Evolutionary conservation across 2,888 invertebrate genomes (phyloP), one percentile per base, ranked within the genome.

Genomic region (Dioctria rufipes): DNA sequence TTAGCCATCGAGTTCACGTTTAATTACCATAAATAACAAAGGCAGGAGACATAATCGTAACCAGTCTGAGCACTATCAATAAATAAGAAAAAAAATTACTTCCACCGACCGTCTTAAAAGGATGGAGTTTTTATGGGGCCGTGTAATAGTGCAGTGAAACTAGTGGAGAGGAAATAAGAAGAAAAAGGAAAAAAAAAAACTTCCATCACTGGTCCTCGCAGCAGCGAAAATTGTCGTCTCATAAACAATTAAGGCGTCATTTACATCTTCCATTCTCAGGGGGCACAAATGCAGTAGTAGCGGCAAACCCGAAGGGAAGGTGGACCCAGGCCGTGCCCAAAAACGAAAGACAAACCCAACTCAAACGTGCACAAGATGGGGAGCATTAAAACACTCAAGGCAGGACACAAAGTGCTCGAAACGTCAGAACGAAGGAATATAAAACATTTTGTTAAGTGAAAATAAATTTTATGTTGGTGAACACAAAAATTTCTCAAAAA

Each of bases 381-480:
- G 77, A 77, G 77, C 63, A 63, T 77, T 77, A 77, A 77, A 77
- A 58, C 61, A 77, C 77, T 77, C 77, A 77, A 77, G 77, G 77
- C 77, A 77, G 77, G 63, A 63, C 77, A 77, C 63, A 77, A 77
- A 77, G 77, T 67, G 37, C 67, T 79, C 40, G 11, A 49, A 75
- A 69, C 71, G 67, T 71, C 61, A 80, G 63, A 37, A 71, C 71
- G 63, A 80, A 75, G 71, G 80, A 80, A 80, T 82, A 83, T 83
- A 84, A 84, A 84, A 84, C 83, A 84, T 84, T 83, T 83, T 82
- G 83, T 83, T 84, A 83, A 84, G 84, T 83, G 84, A 83, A 80
- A 84, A 84, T 84, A 83, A 84, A 84, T 84, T 84, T 84, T 82
- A 80, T 77, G 77, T 61, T 63, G 63, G 77, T 63, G 43, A 77